These are phyloP conservation scores for Percopsis transmontana DNA, from an alignment of 2,113 vertebrate species.

Conservation along the genomic window DNA sequence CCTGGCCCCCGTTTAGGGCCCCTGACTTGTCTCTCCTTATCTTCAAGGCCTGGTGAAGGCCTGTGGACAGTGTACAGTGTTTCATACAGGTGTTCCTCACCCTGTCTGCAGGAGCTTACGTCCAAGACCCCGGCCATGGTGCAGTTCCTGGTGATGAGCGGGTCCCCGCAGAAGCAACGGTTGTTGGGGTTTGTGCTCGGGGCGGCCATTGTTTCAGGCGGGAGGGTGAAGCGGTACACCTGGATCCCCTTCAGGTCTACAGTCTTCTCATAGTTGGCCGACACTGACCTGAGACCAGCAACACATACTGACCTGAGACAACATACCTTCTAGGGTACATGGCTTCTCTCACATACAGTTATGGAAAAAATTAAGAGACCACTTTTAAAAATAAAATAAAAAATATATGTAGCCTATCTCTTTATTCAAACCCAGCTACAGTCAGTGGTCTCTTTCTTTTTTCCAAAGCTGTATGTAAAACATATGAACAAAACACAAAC, in stretches of 20 bases:
- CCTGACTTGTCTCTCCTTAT: too few species aligned
- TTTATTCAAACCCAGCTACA: too few species aligned
- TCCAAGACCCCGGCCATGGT: conserved; percentile 84
- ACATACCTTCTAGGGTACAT: background rate
- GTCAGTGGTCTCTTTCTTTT: too few species aligned
- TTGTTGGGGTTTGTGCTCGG: conserved; percentile 82
- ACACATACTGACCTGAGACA: background rate
- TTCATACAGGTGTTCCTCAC: conserved; percentile 70
- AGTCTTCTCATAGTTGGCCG: conserved; percentile 72
- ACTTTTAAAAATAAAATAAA: too few species aligned
- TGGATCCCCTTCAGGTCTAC: conserved; percentile 83
- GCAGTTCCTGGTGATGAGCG: conserved; percentile 77
- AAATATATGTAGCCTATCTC: too few species aligned
- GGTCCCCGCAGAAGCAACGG: conserved; percentile 83
- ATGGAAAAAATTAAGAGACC: background rate
- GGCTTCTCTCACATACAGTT: too few species aligned
- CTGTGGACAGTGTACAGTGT: background rate
- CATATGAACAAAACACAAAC: too few species aligned
- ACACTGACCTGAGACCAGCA: conserved; percentile 83
- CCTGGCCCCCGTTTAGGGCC: too few species aligned
- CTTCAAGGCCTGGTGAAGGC: too few species aligned
- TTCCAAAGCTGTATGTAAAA: too few species aligned
- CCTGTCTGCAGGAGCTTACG: conserved; percentile 79
- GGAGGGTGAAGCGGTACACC: conserved; percentile 85
- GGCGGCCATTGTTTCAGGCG: conserved; percentile 81